phyloP scores from a whole-genome alignment of 2,888 invertebrate genomes.

The Sesamia inferens region DNA sequence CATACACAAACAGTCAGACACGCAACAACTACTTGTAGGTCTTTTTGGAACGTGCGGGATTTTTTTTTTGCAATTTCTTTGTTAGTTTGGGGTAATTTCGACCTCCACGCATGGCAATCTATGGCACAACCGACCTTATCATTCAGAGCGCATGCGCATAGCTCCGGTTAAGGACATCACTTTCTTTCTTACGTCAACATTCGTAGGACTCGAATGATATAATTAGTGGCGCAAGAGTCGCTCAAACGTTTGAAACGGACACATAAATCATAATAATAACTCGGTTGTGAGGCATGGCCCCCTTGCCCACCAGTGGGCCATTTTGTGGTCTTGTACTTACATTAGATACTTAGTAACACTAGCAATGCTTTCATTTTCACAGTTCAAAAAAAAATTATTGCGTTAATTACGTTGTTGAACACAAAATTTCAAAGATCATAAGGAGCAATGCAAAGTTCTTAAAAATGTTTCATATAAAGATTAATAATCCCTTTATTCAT shows the following conservation, averaged over 20 bases:
- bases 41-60: no score
- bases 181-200: constrained; percentile 84
- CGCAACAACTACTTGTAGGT: no score
- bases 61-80: neutral
- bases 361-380: neutral
- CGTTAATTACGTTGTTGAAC: neutral
- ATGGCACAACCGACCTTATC: constrained; percentile 68
- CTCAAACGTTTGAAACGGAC: neutral
- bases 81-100: constrained; percentile 21
- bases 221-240: constrained; percentile 74
- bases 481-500: neutral
- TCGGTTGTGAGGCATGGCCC: neutral
- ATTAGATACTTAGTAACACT: neutral
- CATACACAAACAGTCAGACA: no score
- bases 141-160: constrained; percentile 74
- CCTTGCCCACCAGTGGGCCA: neutral
- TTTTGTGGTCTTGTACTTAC: neutral
- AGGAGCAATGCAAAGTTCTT: neutral
- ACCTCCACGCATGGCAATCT: constrained; percentile 15
- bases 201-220: constrained; percentile 76
- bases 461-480: neutral
- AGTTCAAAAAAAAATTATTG: neutral
- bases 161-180: constrained; percentile 83
- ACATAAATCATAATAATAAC: constrained; percentile 32
- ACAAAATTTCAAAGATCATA: neutral